These are phyloP conservation scores for Onychostruthus taczanowskii DNA, from an alignment of 2,113 vertebrate species.

Conservation along the genomic window DNA sequence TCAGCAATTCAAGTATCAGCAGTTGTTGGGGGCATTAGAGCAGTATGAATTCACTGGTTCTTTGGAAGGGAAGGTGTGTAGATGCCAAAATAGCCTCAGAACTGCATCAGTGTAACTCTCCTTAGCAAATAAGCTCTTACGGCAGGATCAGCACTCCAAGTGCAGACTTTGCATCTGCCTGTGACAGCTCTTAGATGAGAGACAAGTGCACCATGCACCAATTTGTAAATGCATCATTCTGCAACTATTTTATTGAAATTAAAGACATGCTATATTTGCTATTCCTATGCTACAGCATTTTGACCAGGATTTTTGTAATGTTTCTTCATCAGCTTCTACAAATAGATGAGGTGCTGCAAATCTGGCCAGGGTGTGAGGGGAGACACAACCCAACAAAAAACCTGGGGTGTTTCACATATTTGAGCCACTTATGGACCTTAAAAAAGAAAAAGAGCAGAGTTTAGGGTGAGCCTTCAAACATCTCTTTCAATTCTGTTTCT, in stretches of 20 bases:
- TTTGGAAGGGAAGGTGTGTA: neutral
- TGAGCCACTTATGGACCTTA: neutral
- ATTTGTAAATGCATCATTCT: neutral
- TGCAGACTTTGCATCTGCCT: neutral
- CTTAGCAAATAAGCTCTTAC: neutral
- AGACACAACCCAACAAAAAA: neutral
- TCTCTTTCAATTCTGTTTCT: neutral
- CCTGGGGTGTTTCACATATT: neutral
- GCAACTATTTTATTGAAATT: neutral
- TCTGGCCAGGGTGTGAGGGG: neutral
- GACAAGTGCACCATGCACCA: rapidly evolving
- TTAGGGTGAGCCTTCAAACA: neutral
- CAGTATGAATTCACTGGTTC: neutral
- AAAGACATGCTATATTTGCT: neutral
- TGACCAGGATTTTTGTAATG: neutral
- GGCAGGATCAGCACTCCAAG: neutral
- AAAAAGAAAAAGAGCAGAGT: neutral
- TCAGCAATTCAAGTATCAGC: neutral
- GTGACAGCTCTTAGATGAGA: neutral
- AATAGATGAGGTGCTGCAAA: neutral
- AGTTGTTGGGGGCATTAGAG: neutral
- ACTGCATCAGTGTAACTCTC: neutral
- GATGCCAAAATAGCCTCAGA: neutral
- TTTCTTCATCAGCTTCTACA: slow-evolving; percentile 12
- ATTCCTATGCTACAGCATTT: neutral